Conservation (phyloP, 2,113 vertebrate species). For the Xenopus laevis region DNA sequence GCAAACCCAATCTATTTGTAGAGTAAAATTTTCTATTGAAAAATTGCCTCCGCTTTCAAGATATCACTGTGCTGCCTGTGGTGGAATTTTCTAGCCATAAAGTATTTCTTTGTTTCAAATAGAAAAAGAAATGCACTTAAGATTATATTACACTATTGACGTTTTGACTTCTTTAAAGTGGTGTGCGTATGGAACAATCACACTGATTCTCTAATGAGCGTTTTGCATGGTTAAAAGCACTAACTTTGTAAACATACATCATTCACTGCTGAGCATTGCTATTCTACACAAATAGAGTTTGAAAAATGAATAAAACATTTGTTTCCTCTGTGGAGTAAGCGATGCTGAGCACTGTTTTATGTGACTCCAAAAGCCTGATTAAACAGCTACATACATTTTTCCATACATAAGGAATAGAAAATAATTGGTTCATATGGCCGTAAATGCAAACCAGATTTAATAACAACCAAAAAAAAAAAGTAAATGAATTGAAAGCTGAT, state of each 20-base stretch:
- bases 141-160: not conserved
- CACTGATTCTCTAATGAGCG: not conserved
- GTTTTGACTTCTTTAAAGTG: not conserved
- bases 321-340: constrained; percentile 11
- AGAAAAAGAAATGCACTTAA: no score
- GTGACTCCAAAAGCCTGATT: not conserved
- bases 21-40: no score
- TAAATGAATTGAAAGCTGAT: no score
- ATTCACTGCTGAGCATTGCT: constrained; percentile 9
- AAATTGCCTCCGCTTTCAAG: no score
- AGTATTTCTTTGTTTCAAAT: no score
- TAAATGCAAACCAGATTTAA: constrained; percentile 2
- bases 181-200: constrained; percentile 18
- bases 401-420: not conserved
- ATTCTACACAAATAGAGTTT: not conserved
- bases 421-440: constrained; percentile 1
- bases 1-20: not conserved
- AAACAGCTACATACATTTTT: not conserved
- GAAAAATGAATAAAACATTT: not conserved
- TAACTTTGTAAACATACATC: constrained; percentile 23
- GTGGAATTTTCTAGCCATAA: no score
- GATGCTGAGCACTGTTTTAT: not conserved
- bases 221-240: constrained; percentile 3
- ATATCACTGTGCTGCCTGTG: no score
- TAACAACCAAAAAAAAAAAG: not conserved